Conservation (phyloP, 1,140 invertebrate genomes). For the Temnothorax nylanderi region DNA sequence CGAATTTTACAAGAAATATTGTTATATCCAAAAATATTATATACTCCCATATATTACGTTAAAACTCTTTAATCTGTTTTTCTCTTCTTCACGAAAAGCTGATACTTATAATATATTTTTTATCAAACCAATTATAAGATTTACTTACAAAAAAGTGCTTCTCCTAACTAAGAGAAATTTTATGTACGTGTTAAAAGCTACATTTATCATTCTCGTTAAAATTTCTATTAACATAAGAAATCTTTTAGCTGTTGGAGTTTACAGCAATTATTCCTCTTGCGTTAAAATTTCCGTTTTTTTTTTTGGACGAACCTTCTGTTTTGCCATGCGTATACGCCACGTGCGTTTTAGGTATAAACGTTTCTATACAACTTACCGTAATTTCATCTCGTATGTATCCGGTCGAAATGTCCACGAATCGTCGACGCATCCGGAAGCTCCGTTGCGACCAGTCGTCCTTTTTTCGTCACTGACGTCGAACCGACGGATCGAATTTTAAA, state of each 20-base stretch:
- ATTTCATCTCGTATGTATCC: neutral
- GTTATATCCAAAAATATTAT: neutral
- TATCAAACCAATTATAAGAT: neutral
- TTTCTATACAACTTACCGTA: neutral
- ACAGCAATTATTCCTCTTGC: neutral
- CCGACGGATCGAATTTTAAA: neutral
- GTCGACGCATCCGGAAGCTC: neutral
- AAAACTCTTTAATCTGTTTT: neutral
- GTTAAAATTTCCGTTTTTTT: neutral
- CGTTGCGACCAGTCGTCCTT: conserved; percentile 30
- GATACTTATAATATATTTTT: conserved; percentile 2
- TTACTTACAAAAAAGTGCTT: neutral
- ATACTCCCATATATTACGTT: neutral
- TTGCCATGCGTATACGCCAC: neutral
- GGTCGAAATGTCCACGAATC: conserved; percentile 53
- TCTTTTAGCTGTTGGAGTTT: neutral
- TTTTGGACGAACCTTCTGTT: neutral
- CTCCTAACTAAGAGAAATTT: neutral
- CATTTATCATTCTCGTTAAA: neutral
- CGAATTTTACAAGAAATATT: neutral
- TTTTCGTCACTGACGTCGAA: conserved; percentile 3
- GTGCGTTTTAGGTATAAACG: conserved; percentile 23
- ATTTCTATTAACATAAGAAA: neutral
- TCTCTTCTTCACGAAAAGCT: neutral
- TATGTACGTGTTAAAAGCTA: neutral